Evolutionary conservation across 2,888 invertebrate genomes (phyloP), one percentile per base, ranked within the genome.

Genomic region (Troides oblongomaculatus): DNA sequence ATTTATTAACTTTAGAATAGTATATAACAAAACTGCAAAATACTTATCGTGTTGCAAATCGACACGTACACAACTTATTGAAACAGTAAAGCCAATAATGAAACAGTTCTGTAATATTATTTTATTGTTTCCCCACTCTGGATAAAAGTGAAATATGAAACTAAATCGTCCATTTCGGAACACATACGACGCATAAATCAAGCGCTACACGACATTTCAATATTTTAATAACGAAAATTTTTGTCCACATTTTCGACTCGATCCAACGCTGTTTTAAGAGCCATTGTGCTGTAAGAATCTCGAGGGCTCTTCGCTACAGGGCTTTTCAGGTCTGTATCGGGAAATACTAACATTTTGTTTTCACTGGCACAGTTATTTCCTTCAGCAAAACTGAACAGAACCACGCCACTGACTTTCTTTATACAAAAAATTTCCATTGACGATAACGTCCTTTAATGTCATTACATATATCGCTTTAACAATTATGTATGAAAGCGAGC

Each of bases 241-340:
- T 59, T 39, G 14, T 64, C 61, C n/a, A 43, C 60, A 60, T 61
- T 64, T 56, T 56, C 25, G 58, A 30, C n/a, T 36, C 18, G 23
- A 7, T 10, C 56, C 56, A 23, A 50, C 64, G 64, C 61, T 39
- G 61, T 56, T 68, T 58, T 61, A 61, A 69, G 64, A 64, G 64
- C 64, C 30, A 56, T 69, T 64, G 64, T 64, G 64, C 39, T 61
- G 53, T 43, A 64, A 64, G 64, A 60, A 56, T 57, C 64, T 64
- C 17, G 60, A 61, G 69, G 56, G 64, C 61, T 56, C 64, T 64
- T 46, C 3, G 39, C 56, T 14, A 25, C 59, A 61, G 59, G 60
- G 56, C 56, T 69, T 69, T 64, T 60, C 53, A 61, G 36, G 68
- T 53, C 39, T 30, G 57, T 53, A 66, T 66, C 53, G 61, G 50